Evolutionary conservation across 2,113 vertebrate genomes (phyloP), one percentile per base, ranked within the genome.

Genomic region (Misgurnus mizolepis): DNA sequence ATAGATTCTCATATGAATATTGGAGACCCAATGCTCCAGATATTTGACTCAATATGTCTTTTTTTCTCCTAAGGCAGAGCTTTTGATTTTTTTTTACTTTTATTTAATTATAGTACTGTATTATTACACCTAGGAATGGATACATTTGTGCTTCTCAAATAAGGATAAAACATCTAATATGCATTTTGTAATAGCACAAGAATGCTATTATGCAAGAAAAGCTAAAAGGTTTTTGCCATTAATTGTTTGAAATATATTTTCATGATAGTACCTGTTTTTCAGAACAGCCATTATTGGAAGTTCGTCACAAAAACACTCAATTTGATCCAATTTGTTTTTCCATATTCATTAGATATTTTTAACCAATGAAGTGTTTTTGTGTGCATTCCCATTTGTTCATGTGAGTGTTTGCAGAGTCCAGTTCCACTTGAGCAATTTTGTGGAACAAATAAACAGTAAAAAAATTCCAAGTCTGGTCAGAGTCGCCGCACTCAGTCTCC

Each of bases 401-500:
- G 15, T 9, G 4, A 22, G 45, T 50, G 65, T 79, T 76, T 82
- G 18, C 80, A 82, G 66, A 71, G 34, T 67, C 6, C 4, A 18
- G 41, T 69, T 67, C 53, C 34, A 55, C 62, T 64, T 74, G 66
- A 78, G 55, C 75, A 43, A 58, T 78, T 76, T 74, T 55, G 64
- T 83, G 69, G 85, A 86, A 89, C 83, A 89, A 89, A 88, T 88
- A 87, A 75, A 78, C 64, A 58, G 71, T 86, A 89, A 88, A 85
- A 89, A 58, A 85, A 88, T 86, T 82, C 78, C 47, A 89, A 90
- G 76, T 80, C 79, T 92, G 90, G 87, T 87, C 88, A 91, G 87
- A 89, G 87, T 86, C 91, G 86, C 79, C 82, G 87, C 86, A 90
- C 85, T 68, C 86, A 8, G 90, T 94, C 88, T 91, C 92, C 92